A percentile compares a stretch with the other conserved stretches of the same genome.
Evolutionary conservation across 1,140 invertebrate genomes (phyloP).

Genomic region (Drosophila micromelanica): DNA sequence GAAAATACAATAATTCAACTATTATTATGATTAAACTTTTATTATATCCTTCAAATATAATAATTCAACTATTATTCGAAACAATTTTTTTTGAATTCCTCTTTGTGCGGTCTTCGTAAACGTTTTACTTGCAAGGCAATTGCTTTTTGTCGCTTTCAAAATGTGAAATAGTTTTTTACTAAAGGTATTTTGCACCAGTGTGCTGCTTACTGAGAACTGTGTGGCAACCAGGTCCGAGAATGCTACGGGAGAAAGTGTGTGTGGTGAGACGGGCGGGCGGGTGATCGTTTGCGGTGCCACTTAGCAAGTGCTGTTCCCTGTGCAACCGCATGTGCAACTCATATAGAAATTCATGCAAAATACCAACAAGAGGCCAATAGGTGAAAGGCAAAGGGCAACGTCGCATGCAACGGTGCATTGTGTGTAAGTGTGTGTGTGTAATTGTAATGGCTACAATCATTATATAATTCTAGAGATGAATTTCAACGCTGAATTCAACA

Average conservation of each 20-base stretch:
- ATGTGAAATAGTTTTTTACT: no score
- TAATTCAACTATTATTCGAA: no score
- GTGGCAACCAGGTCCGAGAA: neutral
- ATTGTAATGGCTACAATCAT: constrained; percentile 18
- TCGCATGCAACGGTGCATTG: no score
- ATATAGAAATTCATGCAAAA: constrained; percentile 38
- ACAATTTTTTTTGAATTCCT: no score
- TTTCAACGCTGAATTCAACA: neutral
- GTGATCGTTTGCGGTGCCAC: constrained; percentile 4
- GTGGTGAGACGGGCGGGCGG: neutral
- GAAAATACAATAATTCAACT: no score
- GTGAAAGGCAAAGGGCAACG: constrained; percentile 1
- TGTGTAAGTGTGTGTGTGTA: neutral
- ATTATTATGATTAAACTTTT: no score
- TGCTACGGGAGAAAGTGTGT: neutral
- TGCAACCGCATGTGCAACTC: constrained; percentile 20
- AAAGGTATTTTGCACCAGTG: constrained; percentile 1
- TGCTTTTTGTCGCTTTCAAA: no score
- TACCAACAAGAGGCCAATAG: constrained; percentile 27
- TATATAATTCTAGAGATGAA: constrained; percentile 1
- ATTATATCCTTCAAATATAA: no score
- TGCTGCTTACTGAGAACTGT: constrained; percentile 15
- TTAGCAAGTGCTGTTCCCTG: constrained; percentile 17
- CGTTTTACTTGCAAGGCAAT: no score
- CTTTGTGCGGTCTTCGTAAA: no score